Evolutionary conservation across 2,797 vertebrate species (phyloP).

Genomic region (Triplophysa bombifrons): DNA sequence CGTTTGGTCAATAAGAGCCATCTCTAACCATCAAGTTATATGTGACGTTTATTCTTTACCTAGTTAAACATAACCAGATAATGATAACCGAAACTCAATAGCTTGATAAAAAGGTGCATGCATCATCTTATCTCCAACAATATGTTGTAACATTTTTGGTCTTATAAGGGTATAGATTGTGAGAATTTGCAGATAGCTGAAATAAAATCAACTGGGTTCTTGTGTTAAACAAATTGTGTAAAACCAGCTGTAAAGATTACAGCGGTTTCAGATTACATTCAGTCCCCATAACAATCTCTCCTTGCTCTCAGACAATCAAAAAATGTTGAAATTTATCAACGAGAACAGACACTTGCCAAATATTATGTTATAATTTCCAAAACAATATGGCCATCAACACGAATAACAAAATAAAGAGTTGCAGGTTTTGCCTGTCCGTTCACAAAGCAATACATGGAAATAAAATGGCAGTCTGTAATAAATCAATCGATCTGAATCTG

Average conservation of each 20-base stretch:
- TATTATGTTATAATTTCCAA: background rate
- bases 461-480: background rate
- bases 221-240: conserved; percentile 7
- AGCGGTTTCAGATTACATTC: background rate
- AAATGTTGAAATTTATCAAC: background rate
- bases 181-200: background rate
- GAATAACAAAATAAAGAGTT: background rate
- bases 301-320: background rate
- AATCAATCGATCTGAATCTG: background rate
- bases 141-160: background rate
- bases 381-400: background rate
- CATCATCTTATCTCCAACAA: background rate
- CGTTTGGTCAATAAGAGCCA: background rate
- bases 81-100: background rate
- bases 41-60: conserved; percentile 1
- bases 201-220: background rate
- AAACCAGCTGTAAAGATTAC: background rate
- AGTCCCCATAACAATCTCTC: background rate
- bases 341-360: background rate
- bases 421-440: background rate
- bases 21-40: background rate
- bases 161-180: background rate
- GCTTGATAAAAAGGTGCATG: background rate
- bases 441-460: background rate
- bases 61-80: background rate